These are phyloP conservation scores for Drosophila teissieri DNA, from an alignment of 1,140 invertebrate species.

Conservation along the genomic window DNA sequence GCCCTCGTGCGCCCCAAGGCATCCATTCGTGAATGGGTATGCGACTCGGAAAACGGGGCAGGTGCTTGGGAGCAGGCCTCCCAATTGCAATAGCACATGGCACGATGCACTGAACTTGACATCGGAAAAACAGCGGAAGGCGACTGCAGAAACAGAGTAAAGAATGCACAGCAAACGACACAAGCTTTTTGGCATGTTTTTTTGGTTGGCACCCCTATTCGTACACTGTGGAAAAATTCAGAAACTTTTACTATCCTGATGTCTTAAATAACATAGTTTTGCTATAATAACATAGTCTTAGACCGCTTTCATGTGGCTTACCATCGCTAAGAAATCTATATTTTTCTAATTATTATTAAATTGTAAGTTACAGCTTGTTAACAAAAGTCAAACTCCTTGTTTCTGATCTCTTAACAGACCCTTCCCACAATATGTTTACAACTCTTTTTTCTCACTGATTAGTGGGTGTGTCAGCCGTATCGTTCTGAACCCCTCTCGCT, in stretches of 20 bases:
- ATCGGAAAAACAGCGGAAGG: slow-evolving; percentile 21
- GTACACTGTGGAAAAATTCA: background rate
- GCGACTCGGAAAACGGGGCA: slow-evolving; percentile 12
- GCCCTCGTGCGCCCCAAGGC: background rate
- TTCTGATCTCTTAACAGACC: too few species aligned
- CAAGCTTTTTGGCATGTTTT: slow-evolving; percentile 73
- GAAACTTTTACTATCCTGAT: too few species aligned
- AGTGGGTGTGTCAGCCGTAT: slow-evolving; percentile 63
- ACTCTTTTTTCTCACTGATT: background rate
- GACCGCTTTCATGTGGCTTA: too few species aligned
- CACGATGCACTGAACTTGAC: slow-evolving; percentile 57
- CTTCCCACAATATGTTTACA: background rate
- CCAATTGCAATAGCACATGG: slow-evolving; percentile 17
- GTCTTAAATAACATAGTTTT: background rate
- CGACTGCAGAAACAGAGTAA: slow-evolving; percentile 33
- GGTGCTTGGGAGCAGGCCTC: slow-evolving; percentile 46
- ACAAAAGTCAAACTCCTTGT: too few species aligned
- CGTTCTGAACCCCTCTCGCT: slow-evolving; percentile 7
- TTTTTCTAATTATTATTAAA: too few species aligned
- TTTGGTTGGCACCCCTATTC: slow-evolving; percentile 24
- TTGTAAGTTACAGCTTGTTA: too few species aligned
- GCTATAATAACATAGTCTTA: too few species aligned
- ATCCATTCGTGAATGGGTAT: background rate
- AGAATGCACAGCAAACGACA: slow-evolving; percentile 55
- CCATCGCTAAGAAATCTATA: too few species aligned